Conservation (phyloP, 2,113 vertebrate species). For the Megaptera novaeangliae region DNA sequence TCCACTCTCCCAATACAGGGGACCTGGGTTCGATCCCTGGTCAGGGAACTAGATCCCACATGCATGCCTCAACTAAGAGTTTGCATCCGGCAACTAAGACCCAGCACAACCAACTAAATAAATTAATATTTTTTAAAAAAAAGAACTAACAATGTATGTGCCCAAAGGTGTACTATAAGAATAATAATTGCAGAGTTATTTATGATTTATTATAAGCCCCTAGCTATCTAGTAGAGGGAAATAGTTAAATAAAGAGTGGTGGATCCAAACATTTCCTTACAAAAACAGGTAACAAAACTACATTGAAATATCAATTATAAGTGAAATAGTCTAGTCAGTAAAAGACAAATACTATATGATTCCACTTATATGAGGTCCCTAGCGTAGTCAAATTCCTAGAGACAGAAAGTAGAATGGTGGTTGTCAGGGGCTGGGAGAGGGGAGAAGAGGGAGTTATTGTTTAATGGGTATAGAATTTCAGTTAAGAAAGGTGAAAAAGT, state of each 20-base stretch:
- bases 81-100: no score
- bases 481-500: background rate
- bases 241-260: background rate
- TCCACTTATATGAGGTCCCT: background rate
- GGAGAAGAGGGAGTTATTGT: accelerated
- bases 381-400: background rate
- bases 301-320: background rate
- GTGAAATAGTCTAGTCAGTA: background rate
- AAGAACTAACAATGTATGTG: background rate
- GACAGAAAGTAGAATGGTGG: background rate
- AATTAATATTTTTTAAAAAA: background rate
- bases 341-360: background rate
- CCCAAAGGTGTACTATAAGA: background rate
- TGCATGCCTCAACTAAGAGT: no score
- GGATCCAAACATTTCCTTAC: background rate
- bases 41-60: no score
- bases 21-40: no score
- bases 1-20: no score
- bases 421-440: background rate
- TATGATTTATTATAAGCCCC: background rate
- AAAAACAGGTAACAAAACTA: background rate
- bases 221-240: background rate
- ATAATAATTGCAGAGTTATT: background rate
- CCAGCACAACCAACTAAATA: no score
- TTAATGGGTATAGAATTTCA: background rate